phyloP scores from a whole-genome alignment of 1,140 invertebrate species.

The Hetaerina americana region DNA sequence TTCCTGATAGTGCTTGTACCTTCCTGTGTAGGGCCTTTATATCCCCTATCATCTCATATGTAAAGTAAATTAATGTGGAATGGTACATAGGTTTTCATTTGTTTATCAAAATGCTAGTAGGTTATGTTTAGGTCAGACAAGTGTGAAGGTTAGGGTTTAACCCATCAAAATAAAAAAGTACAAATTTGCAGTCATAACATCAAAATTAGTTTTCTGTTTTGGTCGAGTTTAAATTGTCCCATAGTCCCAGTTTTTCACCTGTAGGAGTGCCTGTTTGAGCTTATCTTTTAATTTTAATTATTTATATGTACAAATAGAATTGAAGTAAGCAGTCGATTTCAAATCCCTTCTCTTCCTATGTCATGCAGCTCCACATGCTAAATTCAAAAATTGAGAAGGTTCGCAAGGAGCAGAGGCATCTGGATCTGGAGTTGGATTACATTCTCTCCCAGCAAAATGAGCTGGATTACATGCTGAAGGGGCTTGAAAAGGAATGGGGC shows the following conservation, averaged over 20 bases:
- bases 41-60: too few species aligned
- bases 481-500: background rate
- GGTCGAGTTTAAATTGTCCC: too few species aligned
- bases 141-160: too few species aligned
- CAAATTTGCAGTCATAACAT: too few species aligned
- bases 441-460: background rate
- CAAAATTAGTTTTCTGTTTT: too few species aligned
- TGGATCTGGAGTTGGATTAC: background rate
- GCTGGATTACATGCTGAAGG: background rate
- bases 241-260: background rate
- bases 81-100: too few species aligned
- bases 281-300: background rate
- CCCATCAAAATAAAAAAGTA: too few species aligned
- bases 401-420: background rate
- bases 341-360: background rate
- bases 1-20: too few species aligned
- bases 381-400: background rate
- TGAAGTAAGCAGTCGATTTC: background rate
- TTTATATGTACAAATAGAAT: background rate
- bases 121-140: too few species aligned
- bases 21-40: too few species aligned
- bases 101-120: too few species aligned
- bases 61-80: too few species aligned
- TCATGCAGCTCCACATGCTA: background rate
- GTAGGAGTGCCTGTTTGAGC: background rate